phyloP scores from a whole-genome alignment of 2,797 vertebrate species.

The Pangasius larnaudii region DNA sequence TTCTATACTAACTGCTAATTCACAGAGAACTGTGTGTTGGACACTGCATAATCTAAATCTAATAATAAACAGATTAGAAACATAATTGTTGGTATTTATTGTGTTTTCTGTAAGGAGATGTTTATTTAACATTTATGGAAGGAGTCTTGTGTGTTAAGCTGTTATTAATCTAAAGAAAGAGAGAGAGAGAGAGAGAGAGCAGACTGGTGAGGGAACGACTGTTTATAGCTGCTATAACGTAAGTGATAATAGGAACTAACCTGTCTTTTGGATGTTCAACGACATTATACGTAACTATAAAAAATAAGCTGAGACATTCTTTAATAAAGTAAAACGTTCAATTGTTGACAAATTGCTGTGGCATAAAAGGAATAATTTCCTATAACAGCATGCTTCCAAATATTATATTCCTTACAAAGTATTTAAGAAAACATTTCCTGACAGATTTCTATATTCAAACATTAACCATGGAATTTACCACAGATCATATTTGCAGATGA shows the following conservation, averaged over 20 bases:
- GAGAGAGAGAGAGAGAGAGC: neutral
- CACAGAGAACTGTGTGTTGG: neutral
- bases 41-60: neutral
- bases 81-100: neutral
- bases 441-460: slow-evolving; percentile 13
- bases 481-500: slow-evolving; percentile 66
- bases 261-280: neutral
- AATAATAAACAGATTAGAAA: neutral
- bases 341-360: neutral
- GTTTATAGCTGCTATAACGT: neutral
- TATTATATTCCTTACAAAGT: neutral
- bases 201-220: neutral
- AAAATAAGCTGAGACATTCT: neutral
- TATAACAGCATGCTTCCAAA: neutral
- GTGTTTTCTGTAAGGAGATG: neutral
- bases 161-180: neutral
- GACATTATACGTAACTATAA: neutral
- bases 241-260: neutral
- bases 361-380: neutral
- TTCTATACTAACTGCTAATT: neutral
- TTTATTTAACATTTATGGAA: neutral
- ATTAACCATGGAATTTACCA: slow-evolving; percentile 65
- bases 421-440: slow-evolving; percentile 18
- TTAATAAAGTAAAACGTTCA: neutral
- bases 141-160: neutral